phyloP scores from a whole-genome alignment of 2,888 invertebrate species.

The Macrophya alboannulata region DNA sequence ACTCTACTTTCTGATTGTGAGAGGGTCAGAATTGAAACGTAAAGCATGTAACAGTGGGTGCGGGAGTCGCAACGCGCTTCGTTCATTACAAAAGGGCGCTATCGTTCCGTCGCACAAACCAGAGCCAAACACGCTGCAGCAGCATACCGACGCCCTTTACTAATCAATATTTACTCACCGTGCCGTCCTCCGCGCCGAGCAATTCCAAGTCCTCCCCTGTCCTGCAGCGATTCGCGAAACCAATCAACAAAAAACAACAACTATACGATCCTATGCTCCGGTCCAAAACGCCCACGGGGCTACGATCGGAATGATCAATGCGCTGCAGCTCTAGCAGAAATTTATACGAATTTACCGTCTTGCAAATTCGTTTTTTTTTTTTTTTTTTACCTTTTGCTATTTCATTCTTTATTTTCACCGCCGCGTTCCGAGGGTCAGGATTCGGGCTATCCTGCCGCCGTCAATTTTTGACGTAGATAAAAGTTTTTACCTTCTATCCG shows the following conservation, averaged over 20 bases:
- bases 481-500: constrained; percentile 11
- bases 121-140: constrained; percentile 22
- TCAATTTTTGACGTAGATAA: neutral
- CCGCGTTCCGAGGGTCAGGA: neutral
- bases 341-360: constrained; percentile 23
- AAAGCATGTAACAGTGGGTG: neutral
- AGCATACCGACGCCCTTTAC: constrained; percentile 45
- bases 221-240: constrained; percentile 47
- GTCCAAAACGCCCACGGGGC: constrained; percentile 23
- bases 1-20: neutral
- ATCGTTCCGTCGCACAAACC: constrained; percentile 26
- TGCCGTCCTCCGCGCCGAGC: constrained; percentile 36
- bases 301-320: constrained; percentile 35
- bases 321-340: neutral
- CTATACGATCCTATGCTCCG: neutral
- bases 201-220: constrained; percentile 47
- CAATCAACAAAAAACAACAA: constrained; percentile 53
- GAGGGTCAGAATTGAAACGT: constrained; percentile 17
- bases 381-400: neutral
- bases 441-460: neutral
- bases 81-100: constrained; percentile 5
- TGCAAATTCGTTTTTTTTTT: neutral
- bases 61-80: neutral
- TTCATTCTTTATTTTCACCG: neutral
- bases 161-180: constrained; percentile 57